Evolutionary conservation across 2,113 vertebrate genomes (phyloP), one percentile per base, ranked within the genome.

Genomic region (Calonectris borealis): DNA sequence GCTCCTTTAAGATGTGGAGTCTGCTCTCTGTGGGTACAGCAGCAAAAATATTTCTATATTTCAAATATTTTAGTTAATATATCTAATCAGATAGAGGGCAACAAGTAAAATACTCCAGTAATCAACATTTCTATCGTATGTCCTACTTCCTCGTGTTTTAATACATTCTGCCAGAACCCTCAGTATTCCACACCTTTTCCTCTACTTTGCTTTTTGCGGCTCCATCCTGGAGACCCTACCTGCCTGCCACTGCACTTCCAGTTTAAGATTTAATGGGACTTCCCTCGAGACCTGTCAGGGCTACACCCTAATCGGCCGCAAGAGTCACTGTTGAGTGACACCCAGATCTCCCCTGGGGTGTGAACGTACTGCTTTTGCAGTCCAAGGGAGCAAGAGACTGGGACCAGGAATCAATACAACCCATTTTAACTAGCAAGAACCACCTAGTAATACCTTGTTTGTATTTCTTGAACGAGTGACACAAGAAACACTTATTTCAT

Each of bases 401-500:
- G 78, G 71, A 84, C 68, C 86, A 42, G 29, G 76, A 92, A 98
- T 97, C 86, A 60, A 98, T 98, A 96, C 83, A 97, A 85, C 86
- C 94, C 95, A 94, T 98, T 98, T 98, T 97, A 98, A 97, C 96
- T 77, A 96, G 96, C 96, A 96, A 97, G 97, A 97, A 97, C 96
- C 94, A 95, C 96, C 97, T 96, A 91, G 96, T 97, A 98, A 98
- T 97, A 96, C 95, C 97, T 98, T 96, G 97, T 98, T 98, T 98
- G 96, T 98, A 98, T 98, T 98, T 98, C 97, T 97, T 93, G 95
- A 97, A 98, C 95, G 64, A 98, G 96, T 98, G 98, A 98, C 98
- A 97, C 94, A 90, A 98, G 96, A 97, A 98, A 97, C 97, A 97
- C 98, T 98, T 98, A 98, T 98, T 98, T 98, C 98, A 98, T 98